Conservation (phyloP, 2,888 invertebrate genomes). For the Eristalis pertinax region DNA sequence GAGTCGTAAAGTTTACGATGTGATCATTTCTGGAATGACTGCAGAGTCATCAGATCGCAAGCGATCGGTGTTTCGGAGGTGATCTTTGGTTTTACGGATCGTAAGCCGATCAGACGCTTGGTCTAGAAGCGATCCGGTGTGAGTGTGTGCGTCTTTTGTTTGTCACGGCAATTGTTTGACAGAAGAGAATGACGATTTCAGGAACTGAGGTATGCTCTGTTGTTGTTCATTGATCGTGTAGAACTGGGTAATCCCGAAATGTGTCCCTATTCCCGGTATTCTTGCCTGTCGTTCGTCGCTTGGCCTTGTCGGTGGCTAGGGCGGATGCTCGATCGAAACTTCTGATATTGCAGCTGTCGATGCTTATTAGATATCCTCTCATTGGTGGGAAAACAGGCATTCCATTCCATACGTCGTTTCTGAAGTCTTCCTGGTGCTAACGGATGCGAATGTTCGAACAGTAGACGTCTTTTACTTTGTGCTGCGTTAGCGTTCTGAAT, state of each 20-base stretch:
- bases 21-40: slow-evolving; percentile 36
- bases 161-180: neutral
- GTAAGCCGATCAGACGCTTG: neutral
- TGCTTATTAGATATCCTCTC: too few relatives aligned
- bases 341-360: too few relatives aligned
- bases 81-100: neutral
- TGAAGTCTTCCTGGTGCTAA: too few relatives aligned
- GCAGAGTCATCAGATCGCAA: neutral
- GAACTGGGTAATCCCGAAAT: neutral
- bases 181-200: neutral
- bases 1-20: slow-evolving; percentile 64
- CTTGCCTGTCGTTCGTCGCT: too few relatives aligned
- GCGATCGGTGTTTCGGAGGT: neutral
- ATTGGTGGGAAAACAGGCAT: too few relatives aligned
- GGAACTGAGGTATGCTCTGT: neutral
- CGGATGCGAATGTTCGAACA: too few relatives aligned
- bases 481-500: too few relatives aligned
- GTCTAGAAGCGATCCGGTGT: neutral
- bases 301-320: too few relatives aligned
- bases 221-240: neutral
- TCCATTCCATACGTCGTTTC: too few relatives aligned
- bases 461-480: too few relatives aligned
- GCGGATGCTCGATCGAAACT: too few relatives aligned
- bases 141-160: neutral
- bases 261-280: neutral